Evolutionary conservation across 2,797 vertebrate species (phyloP), one percentile per base, ranked within the genome.

Genomic region (Pelodytes ibericus): DNA sequence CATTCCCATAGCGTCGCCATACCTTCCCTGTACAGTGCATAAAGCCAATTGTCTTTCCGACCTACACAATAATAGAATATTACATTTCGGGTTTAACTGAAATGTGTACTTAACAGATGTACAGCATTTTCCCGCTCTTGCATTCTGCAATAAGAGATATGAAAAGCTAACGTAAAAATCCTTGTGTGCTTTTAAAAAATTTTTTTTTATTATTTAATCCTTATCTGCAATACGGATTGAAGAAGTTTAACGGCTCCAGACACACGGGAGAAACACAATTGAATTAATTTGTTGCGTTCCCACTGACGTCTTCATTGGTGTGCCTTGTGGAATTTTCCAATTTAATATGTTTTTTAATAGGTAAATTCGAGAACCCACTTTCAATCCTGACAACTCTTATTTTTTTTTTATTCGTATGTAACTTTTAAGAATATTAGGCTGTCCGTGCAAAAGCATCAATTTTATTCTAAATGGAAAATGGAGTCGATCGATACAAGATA

Each of bases 401-500:
- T 36, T 36, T 36, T 36, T 36, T 44, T 44, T 44, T 44, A 44
- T 1, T 13, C 18, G 11, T 2, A 16, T 0, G n/a, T 53, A 53
- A 53, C n/a, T 60, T 67, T 59, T 57, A 68, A 41, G 63, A 67
- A 78, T 68, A 68, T 72, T 72, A 33, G 76, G 16, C 63, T 62
- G 49, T 66, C 62, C 41, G 41, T 62, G 62, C 69, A 62, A 67
- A 73, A 61, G 31, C 26, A 69, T 74, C 64, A 58, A 29, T 73
- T 79, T 67, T 79, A 58, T 74, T 79, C 65, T 57, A 79, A 69
- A 68, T 79, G 77, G 71, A 73, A 69, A 62, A 68, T 47, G 33
- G 65, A 74, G 77, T 57, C 29, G 47, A 79, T 79, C 71, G 63
- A 79, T 79, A 68, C 47, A 64, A 73, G 47, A 79, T 73, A 79